These are phyloP conservation scores for Metallyticus violacea DNA, from an alignment of 2,888 invertebrate genomes.

Conservation along the genomic window DNA sequence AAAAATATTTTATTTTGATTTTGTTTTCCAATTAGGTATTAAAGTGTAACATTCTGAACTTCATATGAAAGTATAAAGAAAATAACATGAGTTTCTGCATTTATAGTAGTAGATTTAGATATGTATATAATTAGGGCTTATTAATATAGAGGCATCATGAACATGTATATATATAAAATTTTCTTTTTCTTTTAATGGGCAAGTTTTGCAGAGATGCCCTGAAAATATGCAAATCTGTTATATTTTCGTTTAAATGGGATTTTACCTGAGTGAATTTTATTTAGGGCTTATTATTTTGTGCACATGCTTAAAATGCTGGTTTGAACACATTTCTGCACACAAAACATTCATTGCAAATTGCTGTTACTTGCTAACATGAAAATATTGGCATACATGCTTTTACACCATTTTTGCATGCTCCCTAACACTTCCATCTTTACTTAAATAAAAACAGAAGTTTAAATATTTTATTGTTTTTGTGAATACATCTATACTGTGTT, in stretches of 20 bases:
- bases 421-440: neutral
- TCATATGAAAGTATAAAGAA: neutral
- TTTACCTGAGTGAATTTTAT: neutral
- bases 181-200: neutral
- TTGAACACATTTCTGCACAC: constrained; percentile 9
- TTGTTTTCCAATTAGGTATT: neutral
- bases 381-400: neutral
- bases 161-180: neutral
- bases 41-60: neutral
- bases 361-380: neutral
- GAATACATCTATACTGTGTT: neutral
- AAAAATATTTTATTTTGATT: neutral
- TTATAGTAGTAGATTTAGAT: neutral
- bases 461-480: neutral
- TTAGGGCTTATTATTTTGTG: constrained; percentile 6
- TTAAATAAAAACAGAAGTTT: neutral
- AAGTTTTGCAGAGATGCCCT: neutral
- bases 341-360: neutral
- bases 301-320: constrained; percentile 8
- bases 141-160: neutral
- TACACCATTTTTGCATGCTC: neutral
- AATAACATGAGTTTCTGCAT: no score
- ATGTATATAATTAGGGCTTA: neutral
- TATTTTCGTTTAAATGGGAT: neutral
- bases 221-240: neutral